Conservation (phyloP, 2,888 invertebrate species). For the Pyrochroa serraticornis region DNA sequence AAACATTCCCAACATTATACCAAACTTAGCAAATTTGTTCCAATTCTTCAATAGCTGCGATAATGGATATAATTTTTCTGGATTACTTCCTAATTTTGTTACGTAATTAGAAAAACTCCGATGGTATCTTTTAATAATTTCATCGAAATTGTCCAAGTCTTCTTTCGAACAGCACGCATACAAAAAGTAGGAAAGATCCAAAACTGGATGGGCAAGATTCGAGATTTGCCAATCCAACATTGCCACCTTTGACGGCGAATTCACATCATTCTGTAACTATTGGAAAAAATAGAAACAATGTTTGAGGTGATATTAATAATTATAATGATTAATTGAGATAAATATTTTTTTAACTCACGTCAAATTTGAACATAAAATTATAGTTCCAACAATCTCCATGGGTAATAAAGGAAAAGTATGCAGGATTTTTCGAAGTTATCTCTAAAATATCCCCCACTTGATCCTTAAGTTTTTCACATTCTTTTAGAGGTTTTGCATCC, state of each 20-base stretch:
- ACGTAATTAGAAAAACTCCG: background rate
- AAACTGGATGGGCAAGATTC: constrained; percentile 11
- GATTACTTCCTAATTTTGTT: constrained; percentile 4
- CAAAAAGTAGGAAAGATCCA: constrained; percentile 26
- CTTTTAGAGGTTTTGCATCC: background rate
- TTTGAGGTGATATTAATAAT: background rate
- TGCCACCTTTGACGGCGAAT: constrained; percentile 7
- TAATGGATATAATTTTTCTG: constrained; percentile 6
- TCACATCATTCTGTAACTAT: constrained; percentile 2
- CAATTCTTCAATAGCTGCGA: constrained; percentile 6
- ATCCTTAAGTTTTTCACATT: background rate
- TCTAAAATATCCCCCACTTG: background rate
- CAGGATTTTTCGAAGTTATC: background rate
- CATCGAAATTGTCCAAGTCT: constrained; percentile 10
- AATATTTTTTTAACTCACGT: constrained; percentile 28
- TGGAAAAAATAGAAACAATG: background rate
- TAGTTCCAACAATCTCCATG: constrained; percentile 46
- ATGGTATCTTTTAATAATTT: constrained; percentile 6
- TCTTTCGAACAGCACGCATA: constrained; percentile 8
- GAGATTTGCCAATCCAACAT: constrained; percentile 28
- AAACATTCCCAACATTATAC: background rate
- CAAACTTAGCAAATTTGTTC: constrained; percentile 3
- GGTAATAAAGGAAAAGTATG: constrained; percentile 31
- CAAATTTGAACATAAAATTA: constrained; percentile 45
- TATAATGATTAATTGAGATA: background rate